Percentiles rank a stretch among this genome's conserved stretches.
Conservation (phyloP, 2,797 vertebrate species). For the Myotis planiceps region DNA sequence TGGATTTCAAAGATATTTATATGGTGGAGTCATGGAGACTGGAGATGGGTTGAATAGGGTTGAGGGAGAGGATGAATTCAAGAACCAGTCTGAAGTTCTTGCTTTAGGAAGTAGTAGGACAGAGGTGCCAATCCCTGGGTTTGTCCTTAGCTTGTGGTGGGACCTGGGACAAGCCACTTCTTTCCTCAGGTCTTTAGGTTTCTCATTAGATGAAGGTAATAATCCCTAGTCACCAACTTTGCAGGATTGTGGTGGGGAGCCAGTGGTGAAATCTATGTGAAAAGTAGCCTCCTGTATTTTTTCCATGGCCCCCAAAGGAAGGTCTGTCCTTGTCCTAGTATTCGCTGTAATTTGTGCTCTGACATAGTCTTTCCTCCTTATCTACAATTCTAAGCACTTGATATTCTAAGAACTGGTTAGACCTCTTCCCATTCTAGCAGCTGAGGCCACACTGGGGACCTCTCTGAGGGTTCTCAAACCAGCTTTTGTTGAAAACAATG, state of each 20-base stretch:
- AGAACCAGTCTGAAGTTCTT: background rate
- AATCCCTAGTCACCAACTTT: background rate
- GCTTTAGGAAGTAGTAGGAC: background rate
- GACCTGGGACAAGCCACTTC: background rate
- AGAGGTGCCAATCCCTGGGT: background rate
- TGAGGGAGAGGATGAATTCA: background rate
- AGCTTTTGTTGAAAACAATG: conserved; percentile 80
- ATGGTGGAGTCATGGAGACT: background rate
- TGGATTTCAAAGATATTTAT: background rate
- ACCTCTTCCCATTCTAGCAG: background rate
- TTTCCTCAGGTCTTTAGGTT: background rate
- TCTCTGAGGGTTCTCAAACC: conserved; percentile 52
- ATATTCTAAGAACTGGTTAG: background rate
- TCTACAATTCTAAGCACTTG: background rate
- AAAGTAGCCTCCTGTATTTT: background rate
- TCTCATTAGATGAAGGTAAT: background rate
- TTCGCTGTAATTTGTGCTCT: background rate
- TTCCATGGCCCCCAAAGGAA: background rate
- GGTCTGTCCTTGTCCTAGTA: background rate
- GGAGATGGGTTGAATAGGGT: background rate
- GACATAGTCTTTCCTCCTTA: background rate
- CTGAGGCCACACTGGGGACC: background rate
- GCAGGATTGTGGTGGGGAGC: background rate
- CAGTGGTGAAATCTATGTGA: background rate
- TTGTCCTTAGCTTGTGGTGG: background rate